These are phyloP conservation scores for Perca flavescens DNA, from an alignment of 2,113 vertebrate species.

Conservation along the genomic window DNA sequence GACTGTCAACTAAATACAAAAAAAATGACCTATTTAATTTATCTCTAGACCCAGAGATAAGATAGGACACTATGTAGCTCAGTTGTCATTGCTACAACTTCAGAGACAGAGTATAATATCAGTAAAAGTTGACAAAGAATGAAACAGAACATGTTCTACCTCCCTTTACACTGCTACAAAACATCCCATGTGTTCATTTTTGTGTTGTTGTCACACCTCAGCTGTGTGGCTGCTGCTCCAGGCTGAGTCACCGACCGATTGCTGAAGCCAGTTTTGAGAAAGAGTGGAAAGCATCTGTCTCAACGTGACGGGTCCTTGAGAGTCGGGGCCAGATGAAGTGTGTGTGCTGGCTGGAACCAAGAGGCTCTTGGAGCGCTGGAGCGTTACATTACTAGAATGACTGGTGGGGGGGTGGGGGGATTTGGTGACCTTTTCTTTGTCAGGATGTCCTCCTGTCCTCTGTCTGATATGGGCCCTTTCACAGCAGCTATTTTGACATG, in stretches of 20 bases:
- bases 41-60: not conserved
- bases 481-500: too few relatives aligned
- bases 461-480: constrained; percentile 19
- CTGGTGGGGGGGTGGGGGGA: not conserved
- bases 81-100: not conserved
- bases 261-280: constrained; percentile 44
- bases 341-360: constrained; percentile 23
- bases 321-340: constrained; percentile 45
- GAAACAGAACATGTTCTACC: not conserved
- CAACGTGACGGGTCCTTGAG: constrained; percentile 46
- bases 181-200: not conserved
- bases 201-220: constrained; percentile 27
- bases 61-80: not conserved
- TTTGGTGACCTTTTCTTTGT: constrained; percentile 23
- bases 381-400: constrained; percentile 31
- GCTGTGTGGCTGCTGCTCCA: constrained; percentile 18
- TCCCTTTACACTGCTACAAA: not conserved
- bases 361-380: constrained; percentile 24
- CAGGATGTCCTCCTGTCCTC: constrained; percentile 28
- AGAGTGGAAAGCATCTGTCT: constrained; percentile 59
- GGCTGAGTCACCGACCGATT: constrained; percentile 48
- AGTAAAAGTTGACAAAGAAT: not conserved
- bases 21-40: not conserved
- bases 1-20: not conserved
- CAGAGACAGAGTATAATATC: not conserved